phyloP scores from a whole-genome alignment of 1,140 invertebrate species.

The Microplitis demolitor region DNA sequence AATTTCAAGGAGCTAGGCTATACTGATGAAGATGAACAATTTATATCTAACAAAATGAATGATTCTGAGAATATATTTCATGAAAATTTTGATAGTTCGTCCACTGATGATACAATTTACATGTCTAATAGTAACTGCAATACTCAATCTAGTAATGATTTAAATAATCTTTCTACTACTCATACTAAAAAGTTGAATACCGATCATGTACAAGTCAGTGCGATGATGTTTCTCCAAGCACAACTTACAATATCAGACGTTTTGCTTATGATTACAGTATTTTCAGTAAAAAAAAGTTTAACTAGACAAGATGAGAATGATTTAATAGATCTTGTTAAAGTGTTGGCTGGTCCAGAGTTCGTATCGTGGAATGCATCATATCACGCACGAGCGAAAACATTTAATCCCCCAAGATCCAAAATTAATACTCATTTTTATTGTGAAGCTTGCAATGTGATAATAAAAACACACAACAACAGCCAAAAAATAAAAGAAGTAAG shows the following conservation, averaged over 20 bases:
- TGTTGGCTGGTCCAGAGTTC: conserved; percentile 16
- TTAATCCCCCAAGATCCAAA: conserved; percentile 20
- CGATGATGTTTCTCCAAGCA: conserved; percentile 16
- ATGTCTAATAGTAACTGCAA: background rate
- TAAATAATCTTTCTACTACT: too few relatives aligned
- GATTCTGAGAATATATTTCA: background rate
- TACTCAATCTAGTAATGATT: background rate
- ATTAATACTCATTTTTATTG: conserved; percentile 21
- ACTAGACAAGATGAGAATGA: conserved; percentile 4
- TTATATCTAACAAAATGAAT: too few relatives aligned
- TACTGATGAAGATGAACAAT: too few relatives aligned
- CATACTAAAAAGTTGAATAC: background rate
- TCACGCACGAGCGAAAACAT: conserved; percentile 22
- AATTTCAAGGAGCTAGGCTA: too few relatives aligned
- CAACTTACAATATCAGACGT: conserved; percentile 18
- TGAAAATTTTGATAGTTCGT: background rate
- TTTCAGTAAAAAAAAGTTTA: background rate
- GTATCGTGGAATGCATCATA: conserved; percentile 19
- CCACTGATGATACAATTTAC: background rate
- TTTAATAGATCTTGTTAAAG: conserved; percentile 6
- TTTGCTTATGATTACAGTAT: conserved; percentile 5
- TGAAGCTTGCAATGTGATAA: background rate
- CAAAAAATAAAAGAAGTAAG: background rate
- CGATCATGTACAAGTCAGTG: background rate
- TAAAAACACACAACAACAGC: conserved; percentile 1